Percentiles rank a stretch among this genome's conserved stretches.
Evolutionary conservation across 1,140 invertebrate genomes (phyloP).

Genomic region (Oncopeltus fasciatus): DNA sequence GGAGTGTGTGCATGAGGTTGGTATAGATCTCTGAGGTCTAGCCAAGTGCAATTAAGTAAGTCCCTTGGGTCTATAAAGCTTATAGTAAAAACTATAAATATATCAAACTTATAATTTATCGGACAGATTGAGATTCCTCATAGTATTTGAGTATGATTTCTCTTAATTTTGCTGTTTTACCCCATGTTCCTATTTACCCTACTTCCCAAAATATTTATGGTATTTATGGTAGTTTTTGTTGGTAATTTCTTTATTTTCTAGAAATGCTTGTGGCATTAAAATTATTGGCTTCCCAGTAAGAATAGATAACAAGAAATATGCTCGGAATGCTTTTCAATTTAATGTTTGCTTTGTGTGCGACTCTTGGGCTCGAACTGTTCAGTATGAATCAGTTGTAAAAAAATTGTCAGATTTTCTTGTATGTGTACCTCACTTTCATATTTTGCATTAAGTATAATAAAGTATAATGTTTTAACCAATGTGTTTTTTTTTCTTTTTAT

Average conservation of each 20-base stretch:
- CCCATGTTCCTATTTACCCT: too few relatives aligned
- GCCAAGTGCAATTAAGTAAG: too few relatives aligned
- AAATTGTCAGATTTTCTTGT: conserved; percentile 84
- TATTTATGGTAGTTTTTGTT: conserved; percentile 10
- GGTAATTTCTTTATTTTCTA: conserved; percentile 29
- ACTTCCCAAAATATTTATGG: too few relatives aligned
- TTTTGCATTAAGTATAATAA: neutral
- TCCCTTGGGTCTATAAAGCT: too few relatives aligned
- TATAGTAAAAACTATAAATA: too few relatives aligned
- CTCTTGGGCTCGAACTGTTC: conserved; percentile 68
- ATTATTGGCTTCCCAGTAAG: conserved; percentile 85
- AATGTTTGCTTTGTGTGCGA: conserved; percentile 93
- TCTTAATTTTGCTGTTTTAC: too few relatives aligned
- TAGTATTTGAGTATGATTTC: too few relatives aligned
- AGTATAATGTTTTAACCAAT: neutral
- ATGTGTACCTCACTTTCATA: conserved; percentile 31
- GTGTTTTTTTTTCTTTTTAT: conserved; percentile 18
- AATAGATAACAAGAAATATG: conserved; percentile 79
- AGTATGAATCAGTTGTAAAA: conserved; percentile 84
- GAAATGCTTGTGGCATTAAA: conserved; percentile 68
- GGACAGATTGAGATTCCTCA: too few relatives aligned
- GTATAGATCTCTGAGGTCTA: too few relatives aligned
- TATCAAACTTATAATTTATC: too few relatives aligned
- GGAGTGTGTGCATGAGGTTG: too few relatives aligned
- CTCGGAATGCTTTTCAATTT: conserved; percentile 86